Base-by-base conservation (phyloP, 2,888 invertebrate genomes). In the Ashinkailepas kermadecensis region DNA sequence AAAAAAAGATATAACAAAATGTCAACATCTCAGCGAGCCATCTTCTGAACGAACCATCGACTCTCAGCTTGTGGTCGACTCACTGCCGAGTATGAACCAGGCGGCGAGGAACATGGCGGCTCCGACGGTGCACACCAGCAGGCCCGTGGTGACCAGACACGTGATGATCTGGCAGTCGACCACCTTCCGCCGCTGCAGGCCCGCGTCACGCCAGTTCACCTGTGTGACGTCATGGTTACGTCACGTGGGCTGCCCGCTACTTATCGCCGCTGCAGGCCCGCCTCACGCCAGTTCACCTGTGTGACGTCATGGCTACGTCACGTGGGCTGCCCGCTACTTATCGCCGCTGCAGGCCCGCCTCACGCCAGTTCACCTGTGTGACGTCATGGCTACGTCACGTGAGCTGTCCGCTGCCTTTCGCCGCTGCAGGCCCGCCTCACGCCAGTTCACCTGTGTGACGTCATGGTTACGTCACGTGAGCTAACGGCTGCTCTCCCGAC, bases 401-500 rank as follows among this genome's bases (percentile, higher is more conserved):
- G 39, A 39, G 10, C 70, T 13, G 70, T 54, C 70, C 15, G 54
- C 70, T 2, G 15, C n/a, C 39, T 70, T 54, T 18, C 70, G 39
- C 13, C 70, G 70, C 70, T 70, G 70, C 39, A 70, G 70, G 18
- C 6, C 70, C 18, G 39, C 15, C 39, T 70, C 70, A 8, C 70
- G 39, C 70, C 70, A 70, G 70, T 70, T 70, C 70, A 54, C 70
- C 70, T 70, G 70, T 10, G 23, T 67, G 67, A 67, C 67, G 25
- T 67, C 23, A 67, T 67, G 10, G 67, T 58, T 58, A 39, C 39
- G 39, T 39, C 39, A 39, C 39, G 39, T 39, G 39, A 4, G 39
- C 39, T 39, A 4, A 39, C 39, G 39, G 39, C 4, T 39, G 1
- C 39, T 4, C 39, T 39, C 39, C 39, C 4, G 39, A 39, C 39